A percentile compares a stretch with the other conserved stretches of the same genome.
phyloP scores from a whole-genome alignment of 2,797 vertebrate genomes.

The Glyptemys insculpta region DNA sequence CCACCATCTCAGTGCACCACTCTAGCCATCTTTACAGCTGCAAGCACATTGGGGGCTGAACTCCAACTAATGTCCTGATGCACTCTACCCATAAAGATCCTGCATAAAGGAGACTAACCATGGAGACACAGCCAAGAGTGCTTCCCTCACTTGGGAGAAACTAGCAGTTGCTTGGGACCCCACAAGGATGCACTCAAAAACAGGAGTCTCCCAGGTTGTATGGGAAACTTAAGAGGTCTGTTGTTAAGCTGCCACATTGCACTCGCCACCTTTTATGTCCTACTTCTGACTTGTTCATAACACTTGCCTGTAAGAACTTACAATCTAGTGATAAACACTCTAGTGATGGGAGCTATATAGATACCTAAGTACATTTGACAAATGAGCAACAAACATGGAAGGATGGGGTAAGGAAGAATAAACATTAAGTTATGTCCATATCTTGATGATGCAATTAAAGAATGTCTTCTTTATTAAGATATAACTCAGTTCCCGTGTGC shows the following conservation, averaged over 20 bases:
- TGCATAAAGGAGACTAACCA: fast-evolving
- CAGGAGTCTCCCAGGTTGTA: fast-evolving
- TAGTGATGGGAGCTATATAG: too few species aligned
- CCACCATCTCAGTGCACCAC: too few species aligned
- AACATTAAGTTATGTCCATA: fast-evolving
- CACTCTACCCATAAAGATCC: too few species aligned
- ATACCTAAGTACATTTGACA: too few species aligned
- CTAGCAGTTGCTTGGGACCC: not conserved
- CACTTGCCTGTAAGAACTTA: too few species aligned
- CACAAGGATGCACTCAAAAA: not conserved
- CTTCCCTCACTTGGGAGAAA: not conserved
- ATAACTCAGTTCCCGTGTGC: not conserved
- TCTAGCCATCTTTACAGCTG: fast-evolving
- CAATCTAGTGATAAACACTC: too few species aligned
- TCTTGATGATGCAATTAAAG: fast-evolving
- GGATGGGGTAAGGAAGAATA: fast-evolving
- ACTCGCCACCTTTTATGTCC: too few species aligned
- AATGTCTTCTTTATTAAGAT: not conserved
- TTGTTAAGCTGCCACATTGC: not conserved
- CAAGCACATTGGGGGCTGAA: fast-evolving
- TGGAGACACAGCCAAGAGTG: not conserved
- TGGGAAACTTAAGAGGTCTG: fast-evolving
- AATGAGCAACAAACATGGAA: too few species aligned
- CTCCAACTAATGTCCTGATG: not conserved
- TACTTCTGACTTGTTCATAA: too few species aligned